Evolutionary conservation across 2,797 vertebrate species (phyloP).

Genomic region (Molossus molossus): DNA sequence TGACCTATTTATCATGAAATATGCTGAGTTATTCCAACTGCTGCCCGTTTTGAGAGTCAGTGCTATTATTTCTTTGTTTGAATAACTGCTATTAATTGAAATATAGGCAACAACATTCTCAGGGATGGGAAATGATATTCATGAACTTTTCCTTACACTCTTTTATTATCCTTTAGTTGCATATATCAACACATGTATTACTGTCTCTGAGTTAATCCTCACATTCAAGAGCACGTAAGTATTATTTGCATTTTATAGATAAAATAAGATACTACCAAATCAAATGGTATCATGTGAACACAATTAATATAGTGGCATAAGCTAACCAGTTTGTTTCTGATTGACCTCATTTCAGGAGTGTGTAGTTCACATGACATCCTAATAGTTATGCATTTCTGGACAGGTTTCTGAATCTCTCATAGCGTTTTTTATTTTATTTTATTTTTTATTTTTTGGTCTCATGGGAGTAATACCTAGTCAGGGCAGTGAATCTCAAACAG

Average conservation of each 20-base stretch:
- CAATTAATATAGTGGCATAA: neutral
- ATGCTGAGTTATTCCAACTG: constrained; percentile 85
- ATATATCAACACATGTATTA: constrained; percentile 45
- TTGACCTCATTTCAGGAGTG: neutral
- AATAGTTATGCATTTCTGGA: constrained; percentile 15
- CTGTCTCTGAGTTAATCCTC: constrained; percentile 47
- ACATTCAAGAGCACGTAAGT: neutral
- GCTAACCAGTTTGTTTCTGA: neutral
- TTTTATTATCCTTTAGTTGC: constrained; percentile 56
- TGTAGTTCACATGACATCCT: neutral
- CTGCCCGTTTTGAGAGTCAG: constrained; percentile 76
- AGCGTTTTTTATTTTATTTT: neutral
- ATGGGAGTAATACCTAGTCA: neutral
- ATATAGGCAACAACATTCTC: constrained; percentile 65
- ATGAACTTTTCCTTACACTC: constrained; percentile 52
- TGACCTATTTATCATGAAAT: constrained; percentile 81
- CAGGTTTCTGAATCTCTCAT: neutral
- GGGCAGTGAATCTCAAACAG: neutral
- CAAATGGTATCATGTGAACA: neutral
- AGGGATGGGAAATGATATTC: constrained; percentile 43
- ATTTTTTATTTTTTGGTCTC: neutral
- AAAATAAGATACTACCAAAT: constrained; percentile 12
- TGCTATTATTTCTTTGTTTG: constrained; percentile 67
- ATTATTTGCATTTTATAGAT: constrained; percentile 38
- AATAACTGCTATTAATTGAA: constrained; percentile 72